A percentile compares a stretch with the other conserved stretches of the same genome.
These are phyloP conservation scores for Trichacis sp. DNA, from an alignment of 2,888 invertebrate species.

Conservation along the genomic window DNA sequence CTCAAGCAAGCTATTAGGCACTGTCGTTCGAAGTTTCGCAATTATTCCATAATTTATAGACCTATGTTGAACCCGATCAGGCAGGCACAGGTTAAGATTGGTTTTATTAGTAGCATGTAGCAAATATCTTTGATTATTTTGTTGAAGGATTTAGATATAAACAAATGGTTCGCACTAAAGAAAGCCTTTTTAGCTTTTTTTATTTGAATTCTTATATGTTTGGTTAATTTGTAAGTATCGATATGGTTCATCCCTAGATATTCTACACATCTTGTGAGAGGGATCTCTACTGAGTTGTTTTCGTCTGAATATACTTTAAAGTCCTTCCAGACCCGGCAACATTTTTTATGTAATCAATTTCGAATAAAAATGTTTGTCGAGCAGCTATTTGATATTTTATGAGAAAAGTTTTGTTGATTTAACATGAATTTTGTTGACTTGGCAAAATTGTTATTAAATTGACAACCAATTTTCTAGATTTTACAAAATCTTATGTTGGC, in stretches of 20 bases:
- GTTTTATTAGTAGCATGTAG: slow-evolving; percentile 27
- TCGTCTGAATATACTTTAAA: slow-evolving; percentile 15
- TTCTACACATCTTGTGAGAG: slow-evolving; percentile 31
- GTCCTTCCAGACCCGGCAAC: slow-evolving; percentile 4
- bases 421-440: too few relatives aligned
- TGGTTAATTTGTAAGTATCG: slow-evolving; percentile 19
- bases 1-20: slow-evolving; percentile 20
- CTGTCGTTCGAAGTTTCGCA: slow-evolving; percentile 19
- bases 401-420: too few relatives aligned
- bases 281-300: background rate
- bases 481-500: too few relatives aligned
- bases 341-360: slow-evolving; percentile 5
- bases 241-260: slow-evolving; percentile 38
- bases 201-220: slow-evolving; percentile 29
- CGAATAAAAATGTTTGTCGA: too few relatives aligned
- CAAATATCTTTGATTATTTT: slow-evolving; percentile 22
- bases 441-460: too few relatives aligned
- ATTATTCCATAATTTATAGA: slow-evolving; percentile 23
- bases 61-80: slow-evolving; percentile 24
- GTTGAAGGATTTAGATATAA: slow-evolving; percentile 27
- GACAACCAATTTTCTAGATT: too few relatives aligned
- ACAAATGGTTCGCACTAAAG: slow-evolving; percentile 15
- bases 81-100: slow-evolving; percentile 32
- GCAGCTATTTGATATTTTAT: too few relatives aligned
- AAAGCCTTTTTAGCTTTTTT: slow-evolving; percentile 40